These are phyloP conservation scores for Eulemur macaco DNA, from an alignment of 2,113 vertebrate genomes.

Conservation along the genomic window DNA sequence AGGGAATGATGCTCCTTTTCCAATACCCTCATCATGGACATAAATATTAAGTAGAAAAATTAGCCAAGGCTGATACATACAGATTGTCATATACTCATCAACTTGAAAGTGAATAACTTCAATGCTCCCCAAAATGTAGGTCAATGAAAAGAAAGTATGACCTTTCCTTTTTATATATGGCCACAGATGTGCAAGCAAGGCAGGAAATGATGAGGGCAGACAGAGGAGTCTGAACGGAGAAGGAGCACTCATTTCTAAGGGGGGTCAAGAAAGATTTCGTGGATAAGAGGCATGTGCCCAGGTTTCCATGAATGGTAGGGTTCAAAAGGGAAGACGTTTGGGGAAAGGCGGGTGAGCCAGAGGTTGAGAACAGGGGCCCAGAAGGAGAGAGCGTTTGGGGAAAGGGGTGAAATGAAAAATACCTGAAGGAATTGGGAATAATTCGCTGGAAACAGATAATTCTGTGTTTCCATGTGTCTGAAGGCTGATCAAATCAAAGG, in stretches of 20 bases:
- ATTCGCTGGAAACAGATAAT: not conserved
- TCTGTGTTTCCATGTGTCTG: not conserved
- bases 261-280: not conserved
- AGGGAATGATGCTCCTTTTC: not conserved
- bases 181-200: not conserved
- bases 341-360: not conserved
- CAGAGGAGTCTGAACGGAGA: not conserved
- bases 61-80: not conserved
- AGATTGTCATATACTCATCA: not conserved
- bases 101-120: not conserved
- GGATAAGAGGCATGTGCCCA: not conserved
- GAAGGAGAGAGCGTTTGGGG: not conserved
- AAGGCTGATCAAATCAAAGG: not conserved
- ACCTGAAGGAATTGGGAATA: not conserved
- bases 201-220: not conserved
- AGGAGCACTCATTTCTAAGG: not conserved
- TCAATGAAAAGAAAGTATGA: not conserved
- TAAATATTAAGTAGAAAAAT: slow-evolving; percentile 2
- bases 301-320: not conserved
- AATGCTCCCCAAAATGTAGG: not conserved
- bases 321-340: not conserved
- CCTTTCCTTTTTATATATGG: not conserved
- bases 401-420: not conserved
- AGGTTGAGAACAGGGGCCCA: not conserved
- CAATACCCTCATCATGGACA: not conserved